These are phyloP conservation scores for Itoplectis maculator DNA, from an alignment of 2,888 invertebrate species.

Conservation along the genomic window DNA sequence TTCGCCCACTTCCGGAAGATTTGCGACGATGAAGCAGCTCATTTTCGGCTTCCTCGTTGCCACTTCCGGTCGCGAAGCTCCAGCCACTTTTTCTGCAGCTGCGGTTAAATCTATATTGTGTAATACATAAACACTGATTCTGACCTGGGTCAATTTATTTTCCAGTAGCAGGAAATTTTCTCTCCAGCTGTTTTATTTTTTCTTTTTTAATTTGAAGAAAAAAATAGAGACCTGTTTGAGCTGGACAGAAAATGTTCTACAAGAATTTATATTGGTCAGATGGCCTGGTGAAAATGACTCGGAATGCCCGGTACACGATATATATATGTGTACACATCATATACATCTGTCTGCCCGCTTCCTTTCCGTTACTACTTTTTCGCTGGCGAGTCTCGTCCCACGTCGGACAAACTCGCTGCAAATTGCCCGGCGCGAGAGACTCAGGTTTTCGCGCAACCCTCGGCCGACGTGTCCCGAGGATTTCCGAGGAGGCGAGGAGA, in stretches of 20 bases:
- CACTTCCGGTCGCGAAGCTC: conserved; percentile 23
- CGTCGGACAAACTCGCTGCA: conserved; percentile 59
- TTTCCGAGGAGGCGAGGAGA: conserved; percentile 9
- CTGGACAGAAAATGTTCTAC: too few species aligned
- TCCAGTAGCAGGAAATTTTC: too few species aligned
- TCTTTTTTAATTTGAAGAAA: too few species aligned
- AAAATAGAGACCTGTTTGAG: too few species aligned
- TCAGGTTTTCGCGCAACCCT: conserved; percentile 31
- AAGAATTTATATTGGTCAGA: too few species aligned
- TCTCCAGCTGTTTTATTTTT: too few species aligned
- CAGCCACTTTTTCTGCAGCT: not conserved
- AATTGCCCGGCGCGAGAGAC: conserved; percentile 62
- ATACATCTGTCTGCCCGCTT: conserved; percentile 25
- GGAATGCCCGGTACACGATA: not conserved
- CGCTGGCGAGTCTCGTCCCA: conserved; percentile 3
- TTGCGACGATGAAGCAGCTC: conserved; percentile 45
- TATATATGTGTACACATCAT: too few species aligned
- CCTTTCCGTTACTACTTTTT: conserved; percentile 29
- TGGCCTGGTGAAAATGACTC: too few species aligned
- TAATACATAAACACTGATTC: too few species aligned
- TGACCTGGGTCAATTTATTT: too few species aligned
- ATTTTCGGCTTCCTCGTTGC: conserved; percentile 42
- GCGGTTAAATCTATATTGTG: too few species aligned
- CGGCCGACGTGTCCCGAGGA: conserved; percentile 1
- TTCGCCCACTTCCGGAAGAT: conserved; percentile 31